These are phyloP conservation scores for Torymus auratus DNA, from an alignment of 2,888 invertebrate genomes.

Conservation along the genomic window DNA sequence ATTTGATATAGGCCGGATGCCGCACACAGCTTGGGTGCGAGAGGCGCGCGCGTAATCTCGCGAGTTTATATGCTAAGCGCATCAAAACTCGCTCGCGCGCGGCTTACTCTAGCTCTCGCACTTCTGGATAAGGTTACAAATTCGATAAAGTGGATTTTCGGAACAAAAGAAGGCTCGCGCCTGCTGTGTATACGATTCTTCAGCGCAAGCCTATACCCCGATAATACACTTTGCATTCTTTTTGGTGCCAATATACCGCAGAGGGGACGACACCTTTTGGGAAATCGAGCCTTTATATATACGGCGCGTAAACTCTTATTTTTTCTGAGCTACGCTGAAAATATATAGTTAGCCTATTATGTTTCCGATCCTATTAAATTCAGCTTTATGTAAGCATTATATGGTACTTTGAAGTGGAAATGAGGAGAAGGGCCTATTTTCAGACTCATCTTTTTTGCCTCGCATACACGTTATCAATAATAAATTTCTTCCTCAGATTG, in stretches of 20 bases:
- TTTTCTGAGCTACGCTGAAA: too few relatives aligned
- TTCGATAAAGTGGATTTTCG: conserved; percentile 49
- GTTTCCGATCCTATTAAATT: too few relatives aligned
- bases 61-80: conserved; percentile 50
- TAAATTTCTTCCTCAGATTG: too few relatives aligned
- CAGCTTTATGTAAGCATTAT: too few relatives aligned
- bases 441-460: too few relatives aligned
- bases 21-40: background rate
- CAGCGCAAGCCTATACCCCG: background rate
- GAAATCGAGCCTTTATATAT: too few relatives aligned
- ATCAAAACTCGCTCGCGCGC: conserved; percentile 39
- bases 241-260: background rate
- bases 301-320: too few relatives aligned
- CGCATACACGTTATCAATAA: too few relatives aligned
- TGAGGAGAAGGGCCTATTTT: too few relatives aligned
- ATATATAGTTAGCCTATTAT: too few relatives aligned
- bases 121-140: conserved; percentile 39
- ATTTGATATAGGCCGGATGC: conserved; percentile 43
- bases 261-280: background rate
- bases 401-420: too few relatives aligned
- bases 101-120: conserved; percentile 1
- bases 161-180: conserved; percentile 15
- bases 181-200: background rate
- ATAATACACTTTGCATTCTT: conserved; percentile 45
- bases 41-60: conserved; percentile 31